Conservation (phyloP, 2,797 vertebrate species). For the Chaetodon trifasciatus region DNA sequence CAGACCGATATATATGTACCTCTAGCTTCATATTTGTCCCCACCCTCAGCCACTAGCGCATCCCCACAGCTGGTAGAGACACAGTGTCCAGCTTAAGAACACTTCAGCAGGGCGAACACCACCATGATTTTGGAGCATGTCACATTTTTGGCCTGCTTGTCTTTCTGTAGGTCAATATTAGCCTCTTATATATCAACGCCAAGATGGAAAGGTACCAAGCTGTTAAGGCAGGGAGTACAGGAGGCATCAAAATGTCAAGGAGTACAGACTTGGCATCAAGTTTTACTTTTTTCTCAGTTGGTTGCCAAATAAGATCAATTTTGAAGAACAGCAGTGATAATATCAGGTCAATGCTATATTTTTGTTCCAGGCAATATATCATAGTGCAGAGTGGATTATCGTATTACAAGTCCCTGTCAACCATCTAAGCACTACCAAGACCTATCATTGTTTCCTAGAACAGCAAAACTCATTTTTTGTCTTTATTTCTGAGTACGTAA, state of each 20-base stretch:
- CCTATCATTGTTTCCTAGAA: background rate
- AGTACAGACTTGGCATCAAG: background rate
- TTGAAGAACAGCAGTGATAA: background rate
- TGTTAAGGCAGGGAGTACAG: background rate
- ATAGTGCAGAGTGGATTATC: constrained; percentile 8
- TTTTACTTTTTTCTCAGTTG: background rate
- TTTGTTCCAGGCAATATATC: constrained; percentile 1
- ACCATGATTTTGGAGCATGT: background rate
- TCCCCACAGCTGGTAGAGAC: background rate
- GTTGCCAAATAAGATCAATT: background rate
- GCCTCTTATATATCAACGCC: background rate
- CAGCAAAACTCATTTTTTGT: background rate
- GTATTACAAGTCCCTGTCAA: background rate
- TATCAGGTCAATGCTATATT: background rate
- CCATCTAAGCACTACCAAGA: background rate
- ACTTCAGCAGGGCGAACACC: background rate
- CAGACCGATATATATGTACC: background rate
- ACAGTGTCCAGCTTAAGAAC: background rate
- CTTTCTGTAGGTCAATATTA: constrained; percentile 33
- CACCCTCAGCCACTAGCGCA: background rate
- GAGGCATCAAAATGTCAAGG: too few species aligned
- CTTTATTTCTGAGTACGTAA: background rate
- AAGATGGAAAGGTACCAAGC: background rate
- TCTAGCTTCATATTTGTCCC: background rate
- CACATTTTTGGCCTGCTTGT: background rate